Base-by-base conservation (phyloP, 2,113 vertebrate genomes). In the Tragulus kanchil region DNA sequence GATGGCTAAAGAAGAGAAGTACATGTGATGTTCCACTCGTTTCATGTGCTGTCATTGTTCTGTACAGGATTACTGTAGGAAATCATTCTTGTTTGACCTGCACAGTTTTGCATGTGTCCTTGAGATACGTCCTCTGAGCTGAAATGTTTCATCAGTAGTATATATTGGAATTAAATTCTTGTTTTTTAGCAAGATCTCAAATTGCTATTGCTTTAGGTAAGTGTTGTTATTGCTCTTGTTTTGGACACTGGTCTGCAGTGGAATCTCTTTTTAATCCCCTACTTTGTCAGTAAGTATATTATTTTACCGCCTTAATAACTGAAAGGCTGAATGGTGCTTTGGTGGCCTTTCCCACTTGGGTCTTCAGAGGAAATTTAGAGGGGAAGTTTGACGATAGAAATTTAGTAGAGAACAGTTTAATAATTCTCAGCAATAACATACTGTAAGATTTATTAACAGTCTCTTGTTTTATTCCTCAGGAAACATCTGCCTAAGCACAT, bases 401-500 rank as follows among this genome's bases (percentile, higher is more conserved):
- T 77, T 95, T 87, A 94, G 10, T 67, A 96, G n/a, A 67, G 14
- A 73, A 83, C 92, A 62, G 69, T 97, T 10, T 92, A 82, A 81
- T 11, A 97, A 56, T 94, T 62, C 8, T 73, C 31, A 59, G 26
- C 85, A 65, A 5, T 97, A 97, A 93, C 50, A 50, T 6, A 85
- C 42, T 94, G 10, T 36, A 84, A 50, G 15, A 31, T 94, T 97
- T 98, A 75, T 87, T 98, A 96, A 98, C 25, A 77, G 75, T 86
- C 23, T 67, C 28, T 97, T 26, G 58, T 98, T 96, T 98, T 98
- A 26, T 31, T 96, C 71, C 82, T 6, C 81, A 99, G 99, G 96
- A 97, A 86, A 45, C 73, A 64, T 71, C 52, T 61, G 64, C 96
- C 81, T 97, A 96, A 97, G 69, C 62, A 97, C 91, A 28, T 6